Percentiles rank a stretch among this genome's conserved stretches.
Evolutionary conservation across 2,113 vertebrate genomes (phyloP).

Genomic region (Sylvia atricapilla): DNA sequence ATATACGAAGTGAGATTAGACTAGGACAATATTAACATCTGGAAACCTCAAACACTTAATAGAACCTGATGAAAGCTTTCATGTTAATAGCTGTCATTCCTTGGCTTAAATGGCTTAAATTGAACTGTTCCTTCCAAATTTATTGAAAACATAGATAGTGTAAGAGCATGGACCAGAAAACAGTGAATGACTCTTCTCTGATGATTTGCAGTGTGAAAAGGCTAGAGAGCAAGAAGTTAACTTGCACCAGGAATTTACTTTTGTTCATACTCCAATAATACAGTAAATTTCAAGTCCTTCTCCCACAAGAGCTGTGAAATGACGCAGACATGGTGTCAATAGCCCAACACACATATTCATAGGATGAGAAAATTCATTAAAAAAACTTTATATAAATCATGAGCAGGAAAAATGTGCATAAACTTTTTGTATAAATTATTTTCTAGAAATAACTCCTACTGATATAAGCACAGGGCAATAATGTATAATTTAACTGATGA

Average conservation of each 20-base stretch:
- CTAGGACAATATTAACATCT: neutral
- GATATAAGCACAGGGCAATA: neutral
- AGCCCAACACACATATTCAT: neutral
- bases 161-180: neutral
- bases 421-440: neutral
- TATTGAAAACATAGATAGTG: neutral
- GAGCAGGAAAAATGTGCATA: neutral
- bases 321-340: neutral
- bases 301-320: neutral
- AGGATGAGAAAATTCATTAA: neutral
- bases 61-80: neutral
- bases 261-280: neutral
- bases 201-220: neutral
- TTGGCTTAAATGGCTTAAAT: neutral
- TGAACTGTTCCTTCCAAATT: neutral
- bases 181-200: neutral
- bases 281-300: neutral
- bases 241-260: neutral
- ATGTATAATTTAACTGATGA: neutral
- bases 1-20: neutral
- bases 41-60: neutral
- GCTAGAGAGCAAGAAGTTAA: neutral
- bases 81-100: neutral
- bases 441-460: neutral
- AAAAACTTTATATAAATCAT: neutral